These are phyloP conservation scores for Drosophila seguyi DNA, from an alignment of 1,140 invertebrate species.

Conservation along the genomic window DNA sequence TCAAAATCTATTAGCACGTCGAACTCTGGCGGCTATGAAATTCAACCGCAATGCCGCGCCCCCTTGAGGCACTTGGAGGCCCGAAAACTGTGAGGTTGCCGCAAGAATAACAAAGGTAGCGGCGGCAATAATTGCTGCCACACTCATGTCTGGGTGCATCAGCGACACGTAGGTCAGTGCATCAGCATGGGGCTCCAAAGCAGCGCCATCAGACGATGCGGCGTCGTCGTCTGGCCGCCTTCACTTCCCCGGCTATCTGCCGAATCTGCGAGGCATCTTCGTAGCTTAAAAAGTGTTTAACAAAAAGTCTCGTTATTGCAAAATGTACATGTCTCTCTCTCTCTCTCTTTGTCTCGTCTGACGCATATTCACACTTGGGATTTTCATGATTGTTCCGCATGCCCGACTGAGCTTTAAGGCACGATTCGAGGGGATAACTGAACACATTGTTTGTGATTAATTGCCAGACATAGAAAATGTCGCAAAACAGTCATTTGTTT, in stretches of 20 bases:
- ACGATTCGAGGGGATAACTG: neutral
- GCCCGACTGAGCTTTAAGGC: conserved; percentile 9
- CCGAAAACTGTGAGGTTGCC: conserved; percentile 73
- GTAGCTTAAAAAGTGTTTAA: conserved; percentile 30
- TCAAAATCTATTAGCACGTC: conserved; percentile 84
- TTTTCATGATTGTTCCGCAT: conserved; percentile 22
- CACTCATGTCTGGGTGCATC: conserved; percentile 73
- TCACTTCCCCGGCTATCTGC: conserved; percentile 47
- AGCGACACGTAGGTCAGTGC: conserved; percentile 78
- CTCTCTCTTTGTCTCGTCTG: conserved; percentile 24
- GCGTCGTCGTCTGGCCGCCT: conserved; percentile 43
- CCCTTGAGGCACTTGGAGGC: conserved; percentile 49
- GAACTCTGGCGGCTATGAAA: conserved; percentile 79
- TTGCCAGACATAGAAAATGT: conserved; percentile 31
- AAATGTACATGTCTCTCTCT: conserved; percentile 62
- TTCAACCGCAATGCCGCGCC: conserved; percentile 62
- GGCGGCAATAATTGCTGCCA: conserved; percentile 50
- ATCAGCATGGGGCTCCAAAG: conserved; percentile 38
- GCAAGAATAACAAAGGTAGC: conserved; percentile 40
- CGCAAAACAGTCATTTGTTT: conserved; percentile 26
- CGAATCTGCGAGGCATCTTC: conserved; percentile 46
- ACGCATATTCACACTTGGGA: conserved; percentile 68
- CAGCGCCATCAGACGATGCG: conserved; percentile 35
- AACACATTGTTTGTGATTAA: conserved; percentile 30
- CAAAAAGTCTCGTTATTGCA: conserved; percentile 66